These are phyloP conservation scores for Electrona antarctica DNA, from an alignment of 2,113 vertebrate species.

Conservation along the genomic window DNA sequence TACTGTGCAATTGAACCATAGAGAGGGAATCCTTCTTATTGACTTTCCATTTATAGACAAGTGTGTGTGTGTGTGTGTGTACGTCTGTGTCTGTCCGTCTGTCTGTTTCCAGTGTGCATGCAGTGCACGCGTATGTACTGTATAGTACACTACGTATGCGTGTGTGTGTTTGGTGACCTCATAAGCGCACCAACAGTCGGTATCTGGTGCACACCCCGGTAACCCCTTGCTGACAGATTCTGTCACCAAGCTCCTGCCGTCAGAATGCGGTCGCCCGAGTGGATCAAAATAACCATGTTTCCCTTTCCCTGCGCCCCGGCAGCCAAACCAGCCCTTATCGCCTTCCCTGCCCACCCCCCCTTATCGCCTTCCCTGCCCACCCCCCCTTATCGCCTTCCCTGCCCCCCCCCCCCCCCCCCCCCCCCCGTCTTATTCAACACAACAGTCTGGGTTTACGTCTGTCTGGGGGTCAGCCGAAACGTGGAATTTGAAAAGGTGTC, in stretches of 20 bases:
- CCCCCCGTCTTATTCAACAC: constrained; percentile 27
- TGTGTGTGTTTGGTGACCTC: constrained; percentile 30
- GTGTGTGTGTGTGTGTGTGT: constrained; percentile 1
- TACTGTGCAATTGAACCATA: too few species aligned
- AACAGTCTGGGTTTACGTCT: constrained; percentile 26
- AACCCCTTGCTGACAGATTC: constrained; percentile 64
- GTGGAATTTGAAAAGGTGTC: background rate
- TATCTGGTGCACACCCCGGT: constrained; percentile 46
- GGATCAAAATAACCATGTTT: constrained; percentile 72
- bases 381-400: constrained; percentile 15
- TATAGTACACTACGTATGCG: background rate
- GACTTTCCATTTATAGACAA: too few species aligned
- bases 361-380: constrained; percentile 18
- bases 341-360: constrained; percentile 5
- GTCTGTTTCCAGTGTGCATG: too few species aligned
- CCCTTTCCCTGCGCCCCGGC: constrained; percentile 28
- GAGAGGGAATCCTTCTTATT: too few species aligned
- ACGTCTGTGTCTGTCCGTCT: background rate
- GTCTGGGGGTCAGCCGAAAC: constrained; percentile 11
- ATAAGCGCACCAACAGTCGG: constrained; percentile 48
- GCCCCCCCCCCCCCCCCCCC: too few species aligned
- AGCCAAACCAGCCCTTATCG: constrained; percentile 29
- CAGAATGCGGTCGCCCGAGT: constrained; percentile 63
- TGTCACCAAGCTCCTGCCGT: constrained; percentile 67
- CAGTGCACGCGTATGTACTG: too few species aligned